Evolutionary conservation across 37 sponge, comb jelly and placozoan species (phyloP).

Genomic region (Crambe crambe): DNA sequence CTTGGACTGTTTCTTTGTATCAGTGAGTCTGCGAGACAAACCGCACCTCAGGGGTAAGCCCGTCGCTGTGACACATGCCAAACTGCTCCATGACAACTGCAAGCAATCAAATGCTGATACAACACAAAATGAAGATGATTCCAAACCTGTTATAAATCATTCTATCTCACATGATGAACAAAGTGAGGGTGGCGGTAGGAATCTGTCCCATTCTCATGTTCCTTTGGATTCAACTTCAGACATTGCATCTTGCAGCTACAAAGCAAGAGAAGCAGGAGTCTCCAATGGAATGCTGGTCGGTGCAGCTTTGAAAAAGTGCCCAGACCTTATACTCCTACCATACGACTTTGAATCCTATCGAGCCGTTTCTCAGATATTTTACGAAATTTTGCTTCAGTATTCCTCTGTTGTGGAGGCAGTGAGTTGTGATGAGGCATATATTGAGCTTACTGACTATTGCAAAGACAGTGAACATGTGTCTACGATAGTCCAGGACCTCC

Average conservation of each 20-base stretch:
- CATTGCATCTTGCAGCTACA: constrained; percentile 90
- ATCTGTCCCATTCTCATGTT: too few species aligned
- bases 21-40: constrained; percentile 57
- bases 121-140: background rate
- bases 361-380: constrained; percentile 67
- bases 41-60: constrained; percentile 81
- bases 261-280: constrained; percentile 77
- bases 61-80: constrained; percentile 87
- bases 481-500: constrained; percentile 48
- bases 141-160: background rate
- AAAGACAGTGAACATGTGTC: constrained; percentile 20
- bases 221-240: constrained; percentile 74
- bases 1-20: constrained; percentile 95
- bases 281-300: constrained; percentile 91
- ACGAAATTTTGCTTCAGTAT: constrained; percentile 62
- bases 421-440: constrained; percentile 95
- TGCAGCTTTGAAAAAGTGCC: constrained; percentile 80
- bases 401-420: constrained; percentile 77
- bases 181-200: background rate
- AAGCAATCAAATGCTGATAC: background rate
- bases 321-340: constrained; percentile 74
- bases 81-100: background rate
- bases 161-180: background rate
- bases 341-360: constrained; percentile 89
- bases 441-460: constrained; percentile 78